Conservation (phyloP, 2,113 vertebrate genomes). For the Mus spicilegus region DNA sequence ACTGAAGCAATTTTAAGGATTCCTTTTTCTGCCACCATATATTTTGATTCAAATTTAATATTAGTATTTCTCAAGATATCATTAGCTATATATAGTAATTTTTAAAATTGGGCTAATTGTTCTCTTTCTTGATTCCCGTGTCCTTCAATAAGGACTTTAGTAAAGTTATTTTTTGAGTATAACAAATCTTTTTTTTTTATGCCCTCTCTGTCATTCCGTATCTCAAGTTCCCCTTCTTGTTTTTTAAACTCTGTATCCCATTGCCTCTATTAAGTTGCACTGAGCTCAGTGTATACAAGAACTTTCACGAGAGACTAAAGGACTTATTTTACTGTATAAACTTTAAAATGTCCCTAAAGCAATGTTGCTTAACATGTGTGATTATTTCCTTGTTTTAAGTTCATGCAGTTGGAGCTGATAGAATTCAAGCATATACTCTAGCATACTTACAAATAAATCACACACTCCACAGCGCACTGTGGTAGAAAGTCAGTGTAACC, state of each 20-base stretch:
- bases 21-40: neutral
- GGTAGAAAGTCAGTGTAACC: conserved; percentile 64
- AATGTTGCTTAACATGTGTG: conserved; percentile 52
- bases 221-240: neutral
- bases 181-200: neutral
- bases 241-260: neutral
- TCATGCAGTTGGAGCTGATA: conserved; percentile 75
- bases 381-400: conserved; percentile 73
- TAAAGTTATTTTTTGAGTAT: conserved; percentile 11
- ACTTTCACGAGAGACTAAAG: conserved; percentile 12
- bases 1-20: neutral
- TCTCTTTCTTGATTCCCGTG: neutral
- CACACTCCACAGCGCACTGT: conserved; percentile 67
- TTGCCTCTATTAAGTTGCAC: neutral
- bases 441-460: too few species aligned
- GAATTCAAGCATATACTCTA: conserved; percentile 72
- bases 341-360: conserved; percentile 65
- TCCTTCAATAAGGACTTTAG: conserved; percentile 39
- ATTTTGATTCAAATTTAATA: conserved; percentile 14
- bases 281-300: neutral
- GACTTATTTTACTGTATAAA: conserved; percentile 63
- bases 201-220: neutral
- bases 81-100: neutral
- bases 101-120: neutral
- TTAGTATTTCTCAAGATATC: conserved; percentile 42